A percentile compares a stretch with the other conserved stretches of the same genome.
phyloP scores from a whole-genome alignment of 2,888 invertebrate genomes.

The Epistrophe grossulariae region DNA sequence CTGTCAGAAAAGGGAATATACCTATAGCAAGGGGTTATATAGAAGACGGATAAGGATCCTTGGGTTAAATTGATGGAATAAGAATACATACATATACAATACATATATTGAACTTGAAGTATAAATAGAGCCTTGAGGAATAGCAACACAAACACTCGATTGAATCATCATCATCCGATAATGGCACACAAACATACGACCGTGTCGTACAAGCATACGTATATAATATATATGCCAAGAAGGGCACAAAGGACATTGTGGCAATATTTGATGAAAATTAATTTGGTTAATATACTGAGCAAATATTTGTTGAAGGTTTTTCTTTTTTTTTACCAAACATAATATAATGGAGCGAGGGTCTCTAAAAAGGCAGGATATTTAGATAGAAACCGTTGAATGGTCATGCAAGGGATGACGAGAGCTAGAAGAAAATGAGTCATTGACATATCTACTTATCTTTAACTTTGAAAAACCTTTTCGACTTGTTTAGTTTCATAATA shows the following conservation, averaged over 20 bases:
- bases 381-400: not conserved
- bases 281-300: slow-evolving; percentile 64
- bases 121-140: slow-evolving; percentile 25
- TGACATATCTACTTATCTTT: not conserved
- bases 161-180: slow-evolving; percentile 58
- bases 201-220: slow-evolving; percentile 5
- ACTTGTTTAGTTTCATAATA: not conserved
- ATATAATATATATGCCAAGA: too few relatives aligned
- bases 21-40: not conserved
- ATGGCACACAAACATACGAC: slow-evolving; percentile 5
- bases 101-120: slow-evolving; percentile 22
- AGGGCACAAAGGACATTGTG: slow-evolving; percentile 51
- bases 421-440: not conserved
- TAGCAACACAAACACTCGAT: slow-evolving; percentile 50
- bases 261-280: slow-evolving; percentile 70
- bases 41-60: slow-evolving; percentile 15
- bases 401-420: not conserved
- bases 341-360: not conserved
- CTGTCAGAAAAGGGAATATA: not conserved
- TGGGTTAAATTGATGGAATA: not conserved
- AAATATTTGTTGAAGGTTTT: slow-evolving; percentile 51
- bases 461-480: too few relatives aligned
- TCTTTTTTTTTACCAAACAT: not conserved
- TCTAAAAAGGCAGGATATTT: not conserved
- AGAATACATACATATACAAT: too few relatives aligned